Conservation (phyloP, 2,113 vertebrate species). For the Rhipidura dahli region DNA sequence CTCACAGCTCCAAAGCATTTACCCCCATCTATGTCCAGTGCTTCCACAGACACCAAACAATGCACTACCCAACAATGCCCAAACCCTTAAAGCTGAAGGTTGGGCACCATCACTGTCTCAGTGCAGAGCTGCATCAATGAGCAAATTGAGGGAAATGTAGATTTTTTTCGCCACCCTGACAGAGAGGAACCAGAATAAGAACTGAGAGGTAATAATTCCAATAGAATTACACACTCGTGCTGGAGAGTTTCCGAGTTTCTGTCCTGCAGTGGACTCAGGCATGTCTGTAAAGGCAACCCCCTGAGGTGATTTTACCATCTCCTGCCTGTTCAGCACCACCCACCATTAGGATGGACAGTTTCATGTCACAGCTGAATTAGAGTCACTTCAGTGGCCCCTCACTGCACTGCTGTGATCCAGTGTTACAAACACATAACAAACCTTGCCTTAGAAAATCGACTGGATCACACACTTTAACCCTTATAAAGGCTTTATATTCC, state of each 20-base stretch:
- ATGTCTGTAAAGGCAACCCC: background rate
- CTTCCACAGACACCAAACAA: background rate
- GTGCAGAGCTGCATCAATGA: background rate
- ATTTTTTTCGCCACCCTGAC: background rate
- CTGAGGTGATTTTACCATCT: background rate
- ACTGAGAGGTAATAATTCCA: background rate
- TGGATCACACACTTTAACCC: background rate
- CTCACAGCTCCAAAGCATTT: background rate
- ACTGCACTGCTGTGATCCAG: background rate
- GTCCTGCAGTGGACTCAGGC: rapidly evolving
- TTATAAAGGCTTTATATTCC: background rate
- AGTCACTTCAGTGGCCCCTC: background rate
- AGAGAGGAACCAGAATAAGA: background rate
- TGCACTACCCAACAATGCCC: background rate
- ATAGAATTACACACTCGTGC: background rate
- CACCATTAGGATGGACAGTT: background rate
- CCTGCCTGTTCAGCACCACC: background rate
- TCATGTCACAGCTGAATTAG: background rate
- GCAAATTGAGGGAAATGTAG: background rate
- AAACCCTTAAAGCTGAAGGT: background rate
- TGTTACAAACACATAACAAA: background rate
- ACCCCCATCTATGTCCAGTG: background rate
- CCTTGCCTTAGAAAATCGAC: background rate
- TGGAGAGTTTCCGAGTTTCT: background rate
- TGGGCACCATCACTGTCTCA: background rate